A percentile compares a stretch with the other conserved stretches of the same genome.
phyloP scores from a whole-genome alignment of 2,113 vertebrate genomes.

The Labeo rohita region DNA sequence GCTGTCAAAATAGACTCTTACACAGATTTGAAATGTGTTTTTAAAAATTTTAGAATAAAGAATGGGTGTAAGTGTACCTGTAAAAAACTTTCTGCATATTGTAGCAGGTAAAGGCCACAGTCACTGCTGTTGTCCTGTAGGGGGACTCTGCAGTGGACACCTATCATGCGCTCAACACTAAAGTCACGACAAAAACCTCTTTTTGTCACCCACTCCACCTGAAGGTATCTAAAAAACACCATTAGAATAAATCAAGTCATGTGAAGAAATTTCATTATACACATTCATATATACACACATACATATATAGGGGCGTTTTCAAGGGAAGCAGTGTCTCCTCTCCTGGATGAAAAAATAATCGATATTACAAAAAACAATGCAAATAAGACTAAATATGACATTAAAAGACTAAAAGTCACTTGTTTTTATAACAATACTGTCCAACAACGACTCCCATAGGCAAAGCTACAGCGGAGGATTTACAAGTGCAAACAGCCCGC shows the following conservation, averaged over 20 bases:
- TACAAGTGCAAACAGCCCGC: too few species aligned
- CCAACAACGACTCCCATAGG: too few species aligned
- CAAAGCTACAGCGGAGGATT: too few species aligned
- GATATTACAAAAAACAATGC: too few species aligned
- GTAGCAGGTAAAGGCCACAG: constrained; percentile 93
- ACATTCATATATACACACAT: too few species aligned
- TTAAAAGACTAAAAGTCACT: too few species aligned
- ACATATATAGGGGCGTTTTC: too few species aligned
- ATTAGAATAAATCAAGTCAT: not conserved
- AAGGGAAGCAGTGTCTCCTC: too few species aligned
- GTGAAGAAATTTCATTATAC: too few species aligned
- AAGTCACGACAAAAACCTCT: constrained; percentile 82
- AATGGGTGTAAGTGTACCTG: constrained; percentile 75
- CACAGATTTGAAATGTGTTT: not conserved
- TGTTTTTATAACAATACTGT: too few species aligned
- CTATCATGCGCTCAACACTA: constrained; percentile 81
- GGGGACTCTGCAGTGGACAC: constrained; percentile 87
- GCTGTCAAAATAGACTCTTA: not conserved
- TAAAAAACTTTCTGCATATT: constrained; percentile 94
- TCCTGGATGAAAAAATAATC: too few species aligned
- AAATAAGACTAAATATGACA: too few species aligned
- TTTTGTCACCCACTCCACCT: constrained; percentile 91
- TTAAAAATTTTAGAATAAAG: not conserved
- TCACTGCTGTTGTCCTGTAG: constrained; percentile 97
- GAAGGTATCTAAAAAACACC: constrained; percentile 82